phyloP scores from a whole-genome alignment of 2,113 vertebrate genomes.

The Eonycteris spelaea region DNA sequence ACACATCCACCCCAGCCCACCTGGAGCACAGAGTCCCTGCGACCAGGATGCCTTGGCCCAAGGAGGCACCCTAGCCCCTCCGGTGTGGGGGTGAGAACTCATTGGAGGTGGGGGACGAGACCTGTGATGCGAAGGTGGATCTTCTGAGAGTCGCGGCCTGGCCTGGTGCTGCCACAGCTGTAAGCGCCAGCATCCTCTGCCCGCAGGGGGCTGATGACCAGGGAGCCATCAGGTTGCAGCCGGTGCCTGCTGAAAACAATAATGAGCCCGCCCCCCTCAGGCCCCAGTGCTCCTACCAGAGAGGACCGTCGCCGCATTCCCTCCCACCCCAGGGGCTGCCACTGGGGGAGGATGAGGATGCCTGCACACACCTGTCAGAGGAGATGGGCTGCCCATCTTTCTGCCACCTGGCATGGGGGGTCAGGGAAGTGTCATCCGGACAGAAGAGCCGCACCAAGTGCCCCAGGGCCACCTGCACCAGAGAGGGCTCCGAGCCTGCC shows the following conservation, averaged over 20 bases:
- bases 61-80: not conserved
- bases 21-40: not conserved
- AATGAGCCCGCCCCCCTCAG: not conserved
- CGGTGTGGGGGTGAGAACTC: not conserved
- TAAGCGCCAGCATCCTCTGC: constrained; percentile 88
- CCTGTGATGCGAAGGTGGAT: constrained; percentile 89
- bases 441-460: constrained; percentile 91
- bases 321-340: not conserved
- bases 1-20: not conserved
- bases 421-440: constrained; percentile 78
- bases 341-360: not conserved
- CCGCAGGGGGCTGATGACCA: constrained; percentile 86
- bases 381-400: constrained; percentile 85
- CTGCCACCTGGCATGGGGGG: constrained; percentile 87
- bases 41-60: not conserved
- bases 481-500: constrained; percentile 84
- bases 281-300: not conserved
- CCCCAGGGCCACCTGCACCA: constrained; percentile 86
- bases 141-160: constrained; percentile 81
- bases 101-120: constrained; percentile 53
- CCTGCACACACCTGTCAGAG: constrained; percentile 79
- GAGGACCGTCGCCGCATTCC: rapidly evolving
- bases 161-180: constrained; percentile 85
- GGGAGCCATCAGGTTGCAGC: constrained; percentile 88
- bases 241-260: constrained; percentile 81